A percentile compares a stretch with the other conserved stretches of the same genome.
Evolutionary conservation across 2,113 vertebrate genomes (phyloP).

Genomic region (Cottus gobio): DNA sequence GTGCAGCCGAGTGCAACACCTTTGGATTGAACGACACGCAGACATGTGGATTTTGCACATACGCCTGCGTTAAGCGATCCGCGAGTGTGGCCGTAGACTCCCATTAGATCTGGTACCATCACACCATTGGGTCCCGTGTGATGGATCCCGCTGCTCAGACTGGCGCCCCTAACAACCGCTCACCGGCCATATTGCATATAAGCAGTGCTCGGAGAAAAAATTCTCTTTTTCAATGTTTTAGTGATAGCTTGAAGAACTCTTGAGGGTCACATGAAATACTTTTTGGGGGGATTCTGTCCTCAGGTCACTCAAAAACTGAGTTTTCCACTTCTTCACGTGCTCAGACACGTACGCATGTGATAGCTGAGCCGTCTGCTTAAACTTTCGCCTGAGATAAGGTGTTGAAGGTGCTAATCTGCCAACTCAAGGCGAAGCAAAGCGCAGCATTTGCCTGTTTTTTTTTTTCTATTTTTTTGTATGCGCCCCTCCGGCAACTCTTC

Average conservation of each 20-base stretch:
- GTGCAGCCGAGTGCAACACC: background rate
- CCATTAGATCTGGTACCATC: background rate
- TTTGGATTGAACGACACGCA: background rate
- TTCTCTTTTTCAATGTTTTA: slow-evolving; percentile 1
- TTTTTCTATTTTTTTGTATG: background rate
- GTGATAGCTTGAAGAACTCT: slow-evolving; percentile 11
- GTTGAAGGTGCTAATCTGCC: slow-evolving; percentile 55
- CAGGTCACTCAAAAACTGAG: background rate
- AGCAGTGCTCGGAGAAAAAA: background rate
- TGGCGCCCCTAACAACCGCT: background rate
- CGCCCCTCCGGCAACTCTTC: slow-evolving; percentile 26
- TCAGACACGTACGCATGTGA: slow-evolving; percentile 16
- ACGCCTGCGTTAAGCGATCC: background rate
- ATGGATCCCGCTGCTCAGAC: background rate
- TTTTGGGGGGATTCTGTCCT: slow-evolving; percentile 17
- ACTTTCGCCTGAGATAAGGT: slow-evolving; percentile 51
- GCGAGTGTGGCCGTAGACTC: background rate
- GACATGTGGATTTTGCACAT: background rate
- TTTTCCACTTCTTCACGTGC: slow-evolving; percentile 4
- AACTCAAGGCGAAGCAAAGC: slow-evolving; percentile 49
- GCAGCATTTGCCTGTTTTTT: slow-evolving; percentile 15
- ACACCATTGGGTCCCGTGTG: background rate
- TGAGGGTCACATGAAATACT: background rate
- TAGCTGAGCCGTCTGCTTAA: slow-evolving; percentile 40
- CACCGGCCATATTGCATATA: background rate